Evolutionary conservation across 2,888 invertebrate genomes (phyloP), one percentile per base, ranked within the genome.

Genomic region (Mimumesa dahlbomi): DNA sequence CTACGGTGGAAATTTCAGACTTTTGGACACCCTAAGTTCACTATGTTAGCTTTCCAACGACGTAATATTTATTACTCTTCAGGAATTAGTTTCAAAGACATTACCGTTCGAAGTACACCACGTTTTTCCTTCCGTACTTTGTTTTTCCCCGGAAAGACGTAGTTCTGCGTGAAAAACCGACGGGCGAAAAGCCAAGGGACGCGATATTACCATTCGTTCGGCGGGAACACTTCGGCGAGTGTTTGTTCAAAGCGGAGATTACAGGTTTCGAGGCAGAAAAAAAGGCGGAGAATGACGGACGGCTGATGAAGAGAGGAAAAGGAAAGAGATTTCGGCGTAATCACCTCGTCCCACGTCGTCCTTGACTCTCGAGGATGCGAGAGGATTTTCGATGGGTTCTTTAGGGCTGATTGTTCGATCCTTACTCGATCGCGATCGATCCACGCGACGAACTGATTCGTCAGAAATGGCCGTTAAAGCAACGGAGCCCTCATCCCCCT

Each of bases 191-290:
- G 22, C 14, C 43, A 56, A 34, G 34, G 34, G 34, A n/a, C 3
- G 34, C 11, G n/a, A 34, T 49, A 45, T 62, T 62, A 43, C 56
- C 53, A 62, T 65, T 72, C 58, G 56, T 56, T 63, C 66, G 43
- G 52, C 65, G 50, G 76, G 76, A 62, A 77, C 75, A 67, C 63
- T 71, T 54, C 57, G 68, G 54, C 72, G 74, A 71, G 81, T 81
- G 81, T 85, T 85, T 82, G 82, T 77, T 81, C 81, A 66, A 78
- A 76, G 61, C 79, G 2, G 34, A 34, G 34, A 34, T 34, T 34
- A 34, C 34, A 4, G 34, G 9, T n/a, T 34, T n/a, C 9, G n/a
- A n/a, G n/a, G 4, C n/a, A n/a, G 16, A 68, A 76, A 56, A 61
- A 54, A 34, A 57, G 58, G 58, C 34, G 49, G 19, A 48, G 36